Conservation (phyloP, 2,888 invertebrate genomes). For the Tetragnatha montana region DNA sequence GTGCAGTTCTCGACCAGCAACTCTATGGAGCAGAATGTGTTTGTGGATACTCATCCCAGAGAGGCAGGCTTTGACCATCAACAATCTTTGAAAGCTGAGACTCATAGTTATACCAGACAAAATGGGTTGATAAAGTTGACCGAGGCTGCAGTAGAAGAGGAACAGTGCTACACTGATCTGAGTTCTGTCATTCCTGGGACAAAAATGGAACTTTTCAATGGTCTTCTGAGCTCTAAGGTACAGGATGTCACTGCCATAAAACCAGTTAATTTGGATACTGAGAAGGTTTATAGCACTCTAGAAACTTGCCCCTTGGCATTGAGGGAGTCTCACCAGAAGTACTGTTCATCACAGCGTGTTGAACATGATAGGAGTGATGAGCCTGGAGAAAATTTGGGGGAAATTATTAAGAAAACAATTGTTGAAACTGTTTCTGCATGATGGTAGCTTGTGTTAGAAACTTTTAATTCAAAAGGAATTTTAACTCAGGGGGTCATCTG, state of each 20-base stretch:
- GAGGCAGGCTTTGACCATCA: slow-evolving; percentile 39
- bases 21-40: slow-evolving; percentile 37
- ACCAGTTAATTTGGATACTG: slow-evolving; percentile 68
- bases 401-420: slow-evolving; percentile 94
- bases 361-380: slow-evolving; percentile 77
- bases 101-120: slow-evolving; percentile 39
- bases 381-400: slow-evolving; percentile 86
- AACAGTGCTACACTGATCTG: slow-evolving; percentile 74
- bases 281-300: slow-evolving; percentile 59
- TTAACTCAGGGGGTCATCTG: background rate
- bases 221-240: slow-evolving; percentile 68
- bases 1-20: slow-evolving; percentile 45
- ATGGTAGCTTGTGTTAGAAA: slow-evolving; percentile 73
- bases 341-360: slow-evolving; percentile 56
- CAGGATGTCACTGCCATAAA: slow-evolving; percentile 71
- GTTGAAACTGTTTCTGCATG: slow-evolving; percentile 92
- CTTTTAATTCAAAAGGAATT: slow-evolving; percentile 13
- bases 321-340: slow-evolving; percentile 60
- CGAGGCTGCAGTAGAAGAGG: slow-evolving; percentile 66
- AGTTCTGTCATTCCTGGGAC: slow-evolving; percentile 73
- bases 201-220: slow-evolving; percentile 68
- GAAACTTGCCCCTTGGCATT: slow-evolving; percentile 56
- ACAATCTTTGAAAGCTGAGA: slow-evolving; percentile 36
- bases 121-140: slow-evolving; percentile 32
- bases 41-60: slow-evolving; percentile 37